Base-by-base conservation (phyloP, 2,797 vertebrate species). In the Tangara arthus region DNA sequence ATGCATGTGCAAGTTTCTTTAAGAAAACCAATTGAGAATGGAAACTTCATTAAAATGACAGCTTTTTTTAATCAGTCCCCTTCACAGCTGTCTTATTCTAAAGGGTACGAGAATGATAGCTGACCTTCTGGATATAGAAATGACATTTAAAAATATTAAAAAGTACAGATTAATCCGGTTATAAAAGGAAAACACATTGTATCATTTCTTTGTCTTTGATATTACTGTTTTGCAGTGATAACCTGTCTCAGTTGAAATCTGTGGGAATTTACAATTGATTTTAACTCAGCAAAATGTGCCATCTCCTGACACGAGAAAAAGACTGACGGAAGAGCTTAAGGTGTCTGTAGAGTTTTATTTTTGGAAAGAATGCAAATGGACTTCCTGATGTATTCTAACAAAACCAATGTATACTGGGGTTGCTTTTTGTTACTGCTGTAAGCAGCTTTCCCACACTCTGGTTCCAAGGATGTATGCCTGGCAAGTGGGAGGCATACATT, bases 1-100 rank as follows among this genome's bases (percentile, higher is more conserved):
- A 82, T 60, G 72, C 46, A 56, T 55, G n/a, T 84, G 46, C 71
- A 87, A 89, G 56, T 82, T 69, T 90, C 55, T 76, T 71, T 47
- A 35, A 90, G 68, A 86, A 94, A 96, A 78, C 27, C 44, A 94
- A 70, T 61, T 30, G 13, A 84, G 64, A 94, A 91, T 24, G 37
- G 85, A 95, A 87, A 76, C 60, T 75, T 95, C 91, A 89, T 97
- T 96, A 95, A 96, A 96, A 91, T 80, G 50, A 90, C 83, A 85
- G 65, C 20, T 32, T 84, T 92, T 93, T 75, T 82, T 56, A 61
- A 95, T 89, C 78, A 66, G 60, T 83, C 21, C 15, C 56, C 52
- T 92, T 95, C 90, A 92, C 49, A 92, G 53, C 68, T 94, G 89
- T 82, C 87, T 82, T 85, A 71, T 65, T 94, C 65, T 77, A 93